A percentile compares a stretch with the other conserved stretches of the same genome.
phyloP scores from a whole-genome alignment of 2,888 invertebrate species.

The Parochlus steinenii region DNA sequence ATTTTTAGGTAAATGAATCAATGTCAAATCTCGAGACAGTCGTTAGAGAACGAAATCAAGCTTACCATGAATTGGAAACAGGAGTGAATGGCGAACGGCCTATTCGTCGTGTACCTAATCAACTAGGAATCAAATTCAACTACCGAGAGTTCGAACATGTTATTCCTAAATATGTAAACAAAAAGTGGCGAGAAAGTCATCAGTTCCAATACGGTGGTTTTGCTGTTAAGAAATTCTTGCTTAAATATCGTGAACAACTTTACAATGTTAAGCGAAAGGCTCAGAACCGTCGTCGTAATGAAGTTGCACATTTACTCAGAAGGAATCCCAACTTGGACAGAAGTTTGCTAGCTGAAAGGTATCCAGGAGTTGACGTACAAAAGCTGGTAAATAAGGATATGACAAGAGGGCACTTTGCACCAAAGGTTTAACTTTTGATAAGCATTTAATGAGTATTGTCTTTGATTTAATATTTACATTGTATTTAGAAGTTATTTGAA shows the following conservation, averaged over 20 bases:
- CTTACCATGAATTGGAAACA: constrained; percentile 78
- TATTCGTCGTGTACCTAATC: constrained; percentile 36
- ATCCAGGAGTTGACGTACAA: constrained; percentile 59
- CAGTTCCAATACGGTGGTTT: constrained; percentile 37
- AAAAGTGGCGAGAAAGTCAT: constrained; percentile 41
- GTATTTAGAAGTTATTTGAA: not conserved
- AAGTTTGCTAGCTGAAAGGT: constrained; percentile 49
- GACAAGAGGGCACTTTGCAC: constrained; percentile 43
- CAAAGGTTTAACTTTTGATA: constrained; percentile 21
- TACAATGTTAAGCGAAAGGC: constrained; percentile 38
- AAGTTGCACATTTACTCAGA: constrained; percentile 51
- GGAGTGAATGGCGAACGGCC: constrained; percentile 71
- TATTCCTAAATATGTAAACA: constrained; percentile 50
- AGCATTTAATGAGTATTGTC: too few species aligned
- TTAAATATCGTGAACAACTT: constrained; percentile 47
- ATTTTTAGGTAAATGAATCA: constrained; percentile 64
- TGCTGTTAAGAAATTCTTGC: constrained; percentile 44
- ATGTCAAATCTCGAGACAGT: constrained; percentile 88
- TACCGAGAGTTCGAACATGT: constrained; percentile 40
- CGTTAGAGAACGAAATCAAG: constrained; percentile 79
- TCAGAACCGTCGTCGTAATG: constrained; percentile 42
- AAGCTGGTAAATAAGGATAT: constrained; percentile 39
- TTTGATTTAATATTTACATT: not conserved
- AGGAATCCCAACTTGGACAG: constrained; percentile 61
- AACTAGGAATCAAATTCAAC: constrained; percentile 42